Evolutionary conservation across 1,140 invertebrate genomes (phyloP).

Genomic region (Lineus longissimus): DNA sequence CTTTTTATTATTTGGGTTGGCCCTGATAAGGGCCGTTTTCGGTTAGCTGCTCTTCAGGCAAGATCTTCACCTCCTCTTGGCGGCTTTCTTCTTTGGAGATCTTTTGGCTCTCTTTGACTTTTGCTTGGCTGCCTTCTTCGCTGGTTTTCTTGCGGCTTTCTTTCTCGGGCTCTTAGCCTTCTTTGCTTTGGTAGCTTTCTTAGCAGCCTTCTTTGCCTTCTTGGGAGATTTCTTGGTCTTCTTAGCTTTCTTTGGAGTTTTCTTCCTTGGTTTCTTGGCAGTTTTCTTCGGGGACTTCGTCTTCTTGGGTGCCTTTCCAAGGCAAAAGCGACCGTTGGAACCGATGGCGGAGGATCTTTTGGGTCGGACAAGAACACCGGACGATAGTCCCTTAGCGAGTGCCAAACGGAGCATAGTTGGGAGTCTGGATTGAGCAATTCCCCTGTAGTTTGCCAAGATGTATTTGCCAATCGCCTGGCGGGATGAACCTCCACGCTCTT

Average conservation of each 20-base stretch:
- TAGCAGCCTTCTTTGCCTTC: conserved; percentile 11
- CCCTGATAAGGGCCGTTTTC: conserved; percentile 7
- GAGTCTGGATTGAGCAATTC: conserved; percentile 27
- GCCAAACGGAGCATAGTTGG: conserved; percentile 27
- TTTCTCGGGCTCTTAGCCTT: background rate
- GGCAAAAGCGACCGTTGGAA: conserved; percentile 33
- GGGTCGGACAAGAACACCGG: conserved; percentile 19
- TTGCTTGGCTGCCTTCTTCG: background rate
- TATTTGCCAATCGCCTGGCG: conserved; percentile 52
- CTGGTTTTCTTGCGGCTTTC: background rate
- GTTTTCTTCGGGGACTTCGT: conserved; percentile 8
- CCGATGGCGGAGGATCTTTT: conserved; percentile 30
- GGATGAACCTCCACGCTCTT: conserved; percentile 41
- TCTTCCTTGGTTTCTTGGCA: conserved; percentile 10
- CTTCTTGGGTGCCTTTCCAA: conserved; percentile 27
- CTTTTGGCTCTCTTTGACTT: too few species aligned
- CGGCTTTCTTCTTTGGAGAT: background rate
- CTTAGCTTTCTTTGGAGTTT: conserved; percentile 21
- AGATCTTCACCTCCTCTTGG: too few species aligned
- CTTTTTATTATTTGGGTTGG: conserved; percentile 5
- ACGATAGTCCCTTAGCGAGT: conserved; percentile 23
- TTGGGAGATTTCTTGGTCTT: conserved; percentile 6
- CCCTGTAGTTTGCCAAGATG: conserved; percentile 44
- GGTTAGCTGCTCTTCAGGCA: too few species aligned
- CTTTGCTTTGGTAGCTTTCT: background rate